Percentiles rank a stretch among this genome's conserved stretches.
Evolutionary conservation across 2,797 vertebrate genomes (phyloP).

Genomic region (Falco concolor): DNA sequence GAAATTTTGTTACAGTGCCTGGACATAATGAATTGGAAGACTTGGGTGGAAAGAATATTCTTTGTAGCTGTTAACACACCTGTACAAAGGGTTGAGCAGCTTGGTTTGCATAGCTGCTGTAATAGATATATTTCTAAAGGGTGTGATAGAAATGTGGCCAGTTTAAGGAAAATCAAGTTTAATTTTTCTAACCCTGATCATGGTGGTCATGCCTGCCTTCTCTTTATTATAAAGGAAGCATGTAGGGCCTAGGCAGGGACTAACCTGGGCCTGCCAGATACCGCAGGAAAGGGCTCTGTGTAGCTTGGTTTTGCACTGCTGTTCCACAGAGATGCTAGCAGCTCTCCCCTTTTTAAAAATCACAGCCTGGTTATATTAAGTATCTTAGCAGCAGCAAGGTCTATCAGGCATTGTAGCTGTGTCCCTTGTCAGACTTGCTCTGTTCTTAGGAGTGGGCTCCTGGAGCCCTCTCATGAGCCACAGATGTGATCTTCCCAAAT

Average conservation of each 20-base stretch:
- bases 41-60: neutral
- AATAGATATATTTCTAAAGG: neutral
- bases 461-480: neutral
- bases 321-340: neutral
- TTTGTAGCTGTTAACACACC: neutral
- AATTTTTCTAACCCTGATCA: neutral
- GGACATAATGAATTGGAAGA: neutral
- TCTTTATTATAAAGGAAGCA: neutral
- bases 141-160: neutral
- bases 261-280: neutral
- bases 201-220: neutral
- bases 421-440: neutral
- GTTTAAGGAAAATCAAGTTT: neutral
- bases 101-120: neutral
- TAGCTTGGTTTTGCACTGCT: neutral
- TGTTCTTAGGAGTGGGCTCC: neutral
- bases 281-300: neutral
- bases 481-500: neutral
- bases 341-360: neutral
- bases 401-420: neutral
- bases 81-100: neutral
- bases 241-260: neutral
- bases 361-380: neutral
- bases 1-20: neutral
- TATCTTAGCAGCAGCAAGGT: neutral